These are phyloP conservation scores for Lutjanus erythropterus DNA, from an alignment of 2,113 vertebrate species.

Conservation along the genomic window DNA sequence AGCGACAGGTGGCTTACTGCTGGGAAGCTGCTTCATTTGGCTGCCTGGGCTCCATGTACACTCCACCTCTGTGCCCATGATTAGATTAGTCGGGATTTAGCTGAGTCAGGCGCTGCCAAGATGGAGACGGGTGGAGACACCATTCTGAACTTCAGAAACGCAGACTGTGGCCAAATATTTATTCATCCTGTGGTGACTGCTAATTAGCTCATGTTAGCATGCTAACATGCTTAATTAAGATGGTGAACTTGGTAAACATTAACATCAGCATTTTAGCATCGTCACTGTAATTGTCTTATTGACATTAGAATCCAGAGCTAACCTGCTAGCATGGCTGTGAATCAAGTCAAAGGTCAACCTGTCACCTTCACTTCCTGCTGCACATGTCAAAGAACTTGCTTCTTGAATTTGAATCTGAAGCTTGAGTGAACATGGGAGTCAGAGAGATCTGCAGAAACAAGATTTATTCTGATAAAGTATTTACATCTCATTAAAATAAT, in stretches of 20 bases:
- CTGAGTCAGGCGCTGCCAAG: no score
- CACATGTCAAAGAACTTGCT: neutral
- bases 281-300: neutral
- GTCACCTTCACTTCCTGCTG: neutral
- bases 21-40: no score
- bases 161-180: no score
- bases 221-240: neutral
- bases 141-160: no score
- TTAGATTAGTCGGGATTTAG: no score
- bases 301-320: neutral
- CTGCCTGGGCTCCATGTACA: no score
- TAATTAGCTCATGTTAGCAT: neutral
- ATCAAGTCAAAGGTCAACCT: neutral
- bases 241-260: neutral
- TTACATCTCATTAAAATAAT: constrained; percentile 16
- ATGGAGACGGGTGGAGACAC: no score
- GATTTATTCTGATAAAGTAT: constrained; percentile 22
- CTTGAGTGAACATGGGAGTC: neutral
- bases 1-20: no score
- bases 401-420: neutral
- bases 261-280: neutral
- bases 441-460: neutral
- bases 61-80: no score
- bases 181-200: no score
- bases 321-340: neutral